Evolutionary conservation across 2,797 vertebrate species (phyloP).

Genomic region (Denticeps clupeoides): DNA sequence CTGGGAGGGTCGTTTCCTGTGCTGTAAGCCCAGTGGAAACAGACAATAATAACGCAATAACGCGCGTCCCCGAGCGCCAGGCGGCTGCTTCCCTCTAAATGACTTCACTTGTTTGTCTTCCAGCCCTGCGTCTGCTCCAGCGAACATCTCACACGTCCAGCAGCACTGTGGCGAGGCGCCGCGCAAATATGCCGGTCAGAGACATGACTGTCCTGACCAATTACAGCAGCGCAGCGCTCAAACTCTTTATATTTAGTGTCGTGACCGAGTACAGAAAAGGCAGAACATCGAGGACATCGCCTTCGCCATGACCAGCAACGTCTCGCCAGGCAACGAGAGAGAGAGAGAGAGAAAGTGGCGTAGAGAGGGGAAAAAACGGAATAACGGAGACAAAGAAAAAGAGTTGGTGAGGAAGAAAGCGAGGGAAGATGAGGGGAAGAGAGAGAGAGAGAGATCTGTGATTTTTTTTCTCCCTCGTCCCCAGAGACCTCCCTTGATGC

Average conservation of each 20-base stretch:
- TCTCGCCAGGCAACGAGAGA: no score
- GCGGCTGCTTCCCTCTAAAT: slow-evolving; percentile 38
- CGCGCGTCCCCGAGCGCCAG: slow-evolving; percentile 38
- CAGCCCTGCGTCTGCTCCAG: slow-evolving; percentile 57
- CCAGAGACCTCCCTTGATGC: slow-evolving; percentile 98
- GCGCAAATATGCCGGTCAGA: no score
- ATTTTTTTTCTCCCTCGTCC: slow-evolving; percentile 49
- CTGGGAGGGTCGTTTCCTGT: no score
- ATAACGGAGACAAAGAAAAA: slow-evolving; percentile 9
- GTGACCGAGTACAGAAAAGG: no score
- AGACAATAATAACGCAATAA: slow-evolving; percentile 30
- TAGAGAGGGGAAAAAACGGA: neutral
- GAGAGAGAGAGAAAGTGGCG: neutral
- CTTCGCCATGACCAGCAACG: no score
- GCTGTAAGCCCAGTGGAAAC: slow-evolving; percentile 22
- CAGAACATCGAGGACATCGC: no score
- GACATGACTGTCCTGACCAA: no score
- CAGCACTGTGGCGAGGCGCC: slow-evolving; percentile 59
- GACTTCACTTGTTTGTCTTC: slow-evolving; percentile 61
- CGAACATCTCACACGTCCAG: slow-evolving; percentile 61
- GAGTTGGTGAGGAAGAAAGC: slow-evolving; percentile 30
- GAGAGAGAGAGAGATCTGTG: slow-evolving; percentile 37
- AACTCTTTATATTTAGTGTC: no score
- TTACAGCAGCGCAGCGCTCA: no score
- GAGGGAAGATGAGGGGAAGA: slow-evolving; percentile 7